Evolutionary conservation across 2,888 invertebrate genomes (phyloP), one percentile per base, ranked within the genome.

Genomic region (Drosophila paracracens): DNA sequence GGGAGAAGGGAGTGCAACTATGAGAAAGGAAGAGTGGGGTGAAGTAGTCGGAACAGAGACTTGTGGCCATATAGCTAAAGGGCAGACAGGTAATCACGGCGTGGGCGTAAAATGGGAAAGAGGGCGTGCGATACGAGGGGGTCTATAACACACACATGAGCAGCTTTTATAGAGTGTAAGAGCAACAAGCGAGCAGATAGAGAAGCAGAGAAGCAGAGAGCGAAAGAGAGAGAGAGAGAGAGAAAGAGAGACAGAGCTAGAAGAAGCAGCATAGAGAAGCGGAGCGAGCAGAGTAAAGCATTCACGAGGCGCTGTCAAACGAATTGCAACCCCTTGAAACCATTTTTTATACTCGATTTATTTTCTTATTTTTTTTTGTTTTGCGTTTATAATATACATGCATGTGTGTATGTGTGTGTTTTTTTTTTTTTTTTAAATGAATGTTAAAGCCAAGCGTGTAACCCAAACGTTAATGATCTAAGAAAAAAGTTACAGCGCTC

Each of bases 331-430:
- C 84, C 84, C 84, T 85, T 88, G 87, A 85, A 79, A 76, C 76
- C 69, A 86, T 85, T 88, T 86, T 85, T 81, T 86, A 83, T 84
- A 88, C 87, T 76, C 84, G 83, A 88, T 84, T 84, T 84, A 88
- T 84, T 84, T 88, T 66, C 53, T 73, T 74, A 65, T 48, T 48
- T 60, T 38, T 29, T 29, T 43, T 43, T n/a, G n/a, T 5, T 52
- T 4, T 46, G 54, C 52, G 21, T 53, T 31, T 25, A 29, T 11
- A 10, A 46, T 25, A 46, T 16, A 8, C 16, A 16, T 46, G 40
- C 46, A 5, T 51, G n/a, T 27, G 29, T 52, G 31, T 38, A 25
- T 48, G 18, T 38, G 11, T n/a, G 13, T n/a, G 43, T 57, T 50
- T n/a, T 7, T n/a, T 4, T 29, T 2, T 51, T 51, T 16, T n/a